These are phyloP conservation scores for Brachyopa scutellaris DNA, from an alignment of 2,888 invertebrate species.

Conservation along the genomic window DNA sequence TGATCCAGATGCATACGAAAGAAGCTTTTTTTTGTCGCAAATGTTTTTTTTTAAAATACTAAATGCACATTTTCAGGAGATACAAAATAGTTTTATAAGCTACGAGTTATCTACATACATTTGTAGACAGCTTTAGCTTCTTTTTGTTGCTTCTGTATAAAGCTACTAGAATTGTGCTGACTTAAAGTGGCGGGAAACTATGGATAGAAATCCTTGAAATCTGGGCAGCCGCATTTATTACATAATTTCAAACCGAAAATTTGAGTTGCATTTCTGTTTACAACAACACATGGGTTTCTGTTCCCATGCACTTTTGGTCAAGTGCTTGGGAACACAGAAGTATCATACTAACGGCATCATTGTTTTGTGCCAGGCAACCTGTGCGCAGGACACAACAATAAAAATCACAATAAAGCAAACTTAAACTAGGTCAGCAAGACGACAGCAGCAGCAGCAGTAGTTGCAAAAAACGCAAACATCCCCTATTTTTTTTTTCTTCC, in stretches of 20 bases:
- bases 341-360: constrained; percentile 53
- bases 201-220: constrained; percentile 57
- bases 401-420: constrained; percentile 67
- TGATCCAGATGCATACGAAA: constrained; percentile 37
- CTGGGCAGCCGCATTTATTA: constrained; percentile 42
- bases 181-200: neutral
- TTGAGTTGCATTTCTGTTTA: constrained; percentile 38
- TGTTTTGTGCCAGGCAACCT: constrained; percentile 46
- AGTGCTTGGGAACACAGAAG: constrained; percentile 62
- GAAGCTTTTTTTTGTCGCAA: constrained; percentile 18
- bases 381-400: constrained; percentile 72
- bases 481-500: constrained; percentile 14
- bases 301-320: constrained; percentile 66
- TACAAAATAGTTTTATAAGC: constrained; percentile 45
- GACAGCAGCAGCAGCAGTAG: constrained; percentile 35
- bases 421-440: constrained; percentile 70
- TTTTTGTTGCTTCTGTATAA: neutral
- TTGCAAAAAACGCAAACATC: constrained; percentile 56
- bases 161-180: constrained; percentile 35
- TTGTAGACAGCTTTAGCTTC: constrained; percentile 21
- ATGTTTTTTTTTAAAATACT: constrained; percentile 31
- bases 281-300: too few relatives aligned
- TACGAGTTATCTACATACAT: too few relatives aligned
- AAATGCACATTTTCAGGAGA: constrained; percentile 50
- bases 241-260: constrained; percentile 38